phyloP scores from a whole-genome alignment of 1,140 invertebrate species.

The Magallana gigas region DNA sequence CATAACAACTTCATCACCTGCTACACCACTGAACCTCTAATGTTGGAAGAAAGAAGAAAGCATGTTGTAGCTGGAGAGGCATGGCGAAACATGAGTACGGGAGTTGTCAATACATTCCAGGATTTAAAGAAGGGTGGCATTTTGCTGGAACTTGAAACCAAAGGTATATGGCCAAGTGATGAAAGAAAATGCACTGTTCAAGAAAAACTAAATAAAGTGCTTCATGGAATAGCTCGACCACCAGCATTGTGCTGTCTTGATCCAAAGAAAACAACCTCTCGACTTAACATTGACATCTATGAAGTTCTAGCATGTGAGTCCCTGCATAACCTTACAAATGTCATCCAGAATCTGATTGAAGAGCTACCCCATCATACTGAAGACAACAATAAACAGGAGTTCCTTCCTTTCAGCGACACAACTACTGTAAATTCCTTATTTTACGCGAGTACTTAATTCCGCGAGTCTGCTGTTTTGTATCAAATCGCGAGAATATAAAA shows the following conservation, averaged over 20 bases:
- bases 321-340: conserved; percentile 32
- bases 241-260: neutral
- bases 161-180: neutral
- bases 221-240: conserved; percentile 38
- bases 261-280: neutral
- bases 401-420: too few species aligned
- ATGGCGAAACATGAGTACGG: neutral
- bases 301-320: neutral
- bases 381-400: too few species aligned
- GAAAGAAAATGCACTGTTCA: neutral
- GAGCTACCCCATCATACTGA: neutral
- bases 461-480: too few species aligned
- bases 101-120: neutral
- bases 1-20: neutral
- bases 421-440: too few species aligned
- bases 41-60: conserved; percentile 22
- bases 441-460: too few species aligned
- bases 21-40: neutral
- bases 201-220: neutral
- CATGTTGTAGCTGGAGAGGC: neutral
- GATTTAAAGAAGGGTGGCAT: neutral
- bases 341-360: conserved; percentile 12
- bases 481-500: too few species aligned
- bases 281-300: conserved; percentile 10
- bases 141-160: neutral